Evolutionary conservation across 2,888 invertebrate species (phyloP).

Genomic region (Hypena proboscidalis): DNA sequence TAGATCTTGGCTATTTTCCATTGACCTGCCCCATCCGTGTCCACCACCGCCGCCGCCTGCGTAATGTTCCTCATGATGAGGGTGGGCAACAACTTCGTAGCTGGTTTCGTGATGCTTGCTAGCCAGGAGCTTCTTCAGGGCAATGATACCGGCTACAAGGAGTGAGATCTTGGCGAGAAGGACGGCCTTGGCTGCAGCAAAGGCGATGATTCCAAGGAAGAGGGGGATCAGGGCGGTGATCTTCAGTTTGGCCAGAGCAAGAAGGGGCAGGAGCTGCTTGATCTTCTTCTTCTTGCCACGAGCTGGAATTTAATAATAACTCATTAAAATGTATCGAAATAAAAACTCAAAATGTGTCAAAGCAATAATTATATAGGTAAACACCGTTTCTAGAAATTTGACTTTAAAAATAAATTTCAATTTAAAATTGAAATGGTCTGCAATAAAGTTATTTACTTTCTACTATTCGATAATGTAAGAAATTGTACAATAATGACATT

Average conservation of each 20-base stretch:
- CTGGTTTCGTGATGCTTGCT: slow-evolving; percentile 88
- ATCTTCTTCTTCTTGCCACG: slow-evolving; percentile 93
- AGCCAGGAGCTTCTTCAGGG: slow-evolving; percentile 88
- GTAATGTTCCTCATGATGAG: slow-evolving; percentile 85
- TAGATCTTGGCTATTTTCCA: slow-evolving; percentile 83
- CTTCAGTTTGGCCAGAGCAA: slow-evolving; percentile 92
- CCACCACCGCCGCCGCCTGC: slow-evolving; percentile 73
- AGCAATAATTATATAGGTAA: too few relatives aligned
- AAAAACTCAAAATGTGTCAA: not conserved
- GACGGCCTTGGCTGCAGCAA: slow-evolving; percentile 94
- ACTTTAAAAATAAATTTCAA: too few relatives aligned
- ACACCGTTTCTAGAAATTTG: too few relatives aligned
- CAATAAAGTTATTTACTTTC: too few relatives aligned
- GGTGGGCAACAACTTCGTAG: slow-evolving; percentile 91
- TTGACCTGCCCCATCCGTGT: slow-evolving; percentile 88
- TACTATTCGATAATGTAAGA: too few relatives aligned
- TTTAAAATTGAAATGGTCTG: too few relatives aligned
- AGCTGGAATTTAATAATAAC: slow-evolving; percentile 73
- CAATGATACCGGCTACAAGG: slow-evolving; percentile 90
- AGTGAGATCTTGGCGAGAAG: slow-evolving; percentile 93
- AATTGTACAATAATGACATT: too few relatives aligned
- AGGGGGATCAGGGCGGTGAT: slow-evolving; percentile 91
- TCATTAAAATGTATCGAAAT: not conserved
- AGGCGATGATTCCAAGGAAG: slow-evolving; percentile 89
- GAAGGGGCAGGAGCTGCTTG: slow-evolving; percentile 90